phyloP scores from a whole-genome alignment of 2,888 invertebrate genomes.

The Tineola bisselliella region DNA sequence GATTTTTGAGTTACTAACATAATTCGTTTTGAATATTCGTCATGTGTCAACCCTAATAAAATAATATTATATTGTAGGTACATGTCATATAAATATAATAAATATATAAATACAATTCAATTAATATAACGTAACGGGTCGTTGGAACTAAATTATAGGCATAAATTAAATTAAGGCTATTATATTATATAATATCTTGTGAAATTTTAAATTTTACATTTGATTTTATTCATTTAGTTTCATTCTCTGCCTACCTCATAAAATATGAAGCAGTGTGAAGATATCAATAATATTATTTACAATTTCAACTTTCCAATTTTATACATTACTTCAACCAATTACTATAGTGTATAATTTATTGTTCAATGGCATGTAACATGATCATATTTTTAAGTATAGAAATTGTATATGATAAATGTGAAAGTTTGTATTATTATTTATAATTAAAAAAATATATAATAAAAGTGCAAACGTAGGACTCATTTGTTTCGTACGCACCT shows the following conservation, averaged over 20 bases:
- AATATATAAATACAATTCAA: neutral
- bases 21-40: too few relatives aligned
- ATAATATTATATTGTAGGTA: neutral
- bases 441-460: too few relatives aligned
- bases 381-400: neutral
- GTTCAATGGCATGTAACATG: neutral
- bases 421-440: too few relatives aligned
- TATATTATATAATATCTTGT: too few relatives aligned
- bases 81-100: neutral
- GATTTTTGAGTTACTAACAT: too few relatives aligned
- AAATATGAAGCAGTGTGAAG: neutral
- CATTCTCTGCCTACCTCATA: too few relatives aligned
- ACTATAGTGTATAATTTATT: neutral
- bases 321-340: constrained; percentile 1
- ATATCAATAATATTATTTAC: neutral
- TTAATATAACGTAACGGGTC: neutral
- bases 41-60: neutral
- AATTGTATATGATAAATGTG: neutral
- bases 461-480: too few relatives aligned
- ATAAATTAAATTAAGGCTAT: too few relatives aligned
- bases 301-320: neutral
- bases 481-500: too few relatives aligned
- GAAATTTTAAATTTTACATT: too few relatives aligned
- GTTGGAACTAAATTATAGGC: too few relatives aligned
- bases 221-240: too few relatives aligned